Evolutionary conservation across 1,140 invertebrate genomes (phyloP).

Genomic region (Hylyphantes graminicola): DNA sequence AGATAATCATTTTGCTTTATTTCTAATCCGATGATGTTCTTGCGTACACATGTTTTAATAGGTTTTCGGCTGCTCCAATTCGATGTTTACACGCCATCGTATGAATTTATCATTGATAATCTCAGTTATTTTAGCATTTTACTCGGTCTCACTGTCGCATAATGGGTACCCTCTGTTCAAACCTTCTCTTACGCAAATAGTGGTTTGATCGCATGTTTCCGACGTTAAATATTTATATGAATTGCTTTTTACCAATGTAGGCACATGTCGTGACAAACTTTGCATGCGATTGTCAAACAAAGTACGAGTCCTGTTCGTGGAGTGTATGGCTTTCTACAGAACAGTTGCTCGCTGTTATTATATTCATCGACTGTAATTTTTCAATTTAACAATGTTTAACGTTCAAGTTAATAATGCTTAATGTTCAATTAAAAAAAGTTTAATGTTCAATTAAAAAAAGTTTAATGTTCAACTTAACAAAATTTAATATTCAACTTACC

Average conservation of each 20-base stretch:
- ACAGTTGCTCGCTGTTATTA: too few species aligned
- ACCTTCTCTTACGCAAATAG: constrained; percentile 42
- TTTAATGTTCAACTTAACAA: too few species aligned
- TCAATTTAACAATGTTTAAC: too few species aligned
- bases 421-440: too few species aligned
- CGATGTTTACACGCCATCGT: constrained; percentile 46
- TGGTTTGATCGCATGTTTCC: constrained; percentile 23
- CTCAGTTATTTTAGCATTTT: constrained; percentile 9
- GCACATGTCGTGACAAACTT: constrained; percentile 20
- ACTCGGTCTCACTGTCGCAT: constrained; percentile 10
- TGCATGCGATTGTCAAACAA: background rate
- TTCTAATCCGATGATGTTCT: constrained; percentile 6
- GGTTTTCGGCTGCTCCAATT: constrained; percentile 8
- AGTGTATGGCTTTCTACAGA: too few species aligned
- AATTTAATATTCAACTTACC: too few species aligned
- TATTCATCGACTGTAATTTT: too few species aligned
- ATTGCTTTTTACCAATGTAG: background rate
- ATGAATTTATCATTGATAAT: background rate
- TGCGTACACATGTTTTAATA: constrained; percentile 36
- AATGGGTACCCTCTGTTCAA: constrained; percentile 19
- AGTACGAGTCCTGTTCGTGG: too few species aligned
- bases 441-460: too few species aligned
- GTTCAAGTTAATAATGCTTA: too few species aligned
- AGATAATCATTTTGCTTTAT: background rate
- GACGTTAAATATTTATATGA: constrained; percentile 54